Evolutionary conservation across 2,888 invertebrate genomes (phyloP), one percentile per base, ranked within the genome.

Genomic region (Axea sp.): DNA sequence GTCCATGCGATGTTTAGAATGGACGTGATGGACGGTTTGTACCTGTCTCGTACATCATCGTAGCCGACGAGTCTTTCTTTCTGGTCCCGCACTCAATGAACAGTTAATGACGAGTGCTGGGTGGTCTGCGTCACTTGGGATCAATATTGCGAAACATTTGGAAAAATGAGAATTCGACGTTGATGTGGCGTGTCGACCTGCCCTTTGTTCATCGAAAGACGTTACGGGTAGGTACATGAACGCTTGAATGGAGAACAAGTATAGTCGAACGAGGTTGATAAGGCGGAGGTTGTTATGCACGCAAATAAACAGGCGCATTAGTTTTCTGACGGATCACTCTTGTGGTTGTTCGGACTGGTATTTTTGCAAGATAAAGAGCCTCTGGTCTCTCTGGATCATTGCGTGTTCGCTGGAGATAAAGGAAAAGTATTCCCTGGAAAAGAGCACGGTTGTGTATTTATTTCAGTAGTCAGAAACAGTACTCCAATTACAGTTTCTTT

Each of bases 1-100:
- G 93, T 95, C 95, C 95, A 95, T 95, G 89, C 91, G 85, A 81
- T 11, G 3, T n/a, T 69, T 47, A 69, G 28, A 30, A 6, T 17
- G 19, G 31, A 39, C 9, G 39, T 33, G 14, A 43, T 24, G 31
- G 19, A 24, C 26, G 35, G 4, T 6, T 33, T 53, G 19, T 19
- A 19, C 19, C 4, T 4, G 19, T 19, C 19, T 19, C 3, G 19
- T 19, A 19, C 19, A 19, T 60, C 60, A 60, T 69, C 33, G 64
- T 15, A 8, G n/a, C 4, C 39, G 19, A 28, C 35, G 57, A 14
- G 14, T 17, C 12, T 15, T 24, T 9, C n/a, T 15, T 12, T 28
- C 28, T 39, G 30, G 33, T 47, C 4, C 22, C 19, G 1, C 7
- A 22, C 11, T 14, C 31, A 19, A 19, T 19, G 24, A n/a, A n/a